These are phyloP conservation scores for Mactromeris polynyma DNA, from an alignment of 2,888 invertebrate species.

Conservation along the genomic window DNA sequence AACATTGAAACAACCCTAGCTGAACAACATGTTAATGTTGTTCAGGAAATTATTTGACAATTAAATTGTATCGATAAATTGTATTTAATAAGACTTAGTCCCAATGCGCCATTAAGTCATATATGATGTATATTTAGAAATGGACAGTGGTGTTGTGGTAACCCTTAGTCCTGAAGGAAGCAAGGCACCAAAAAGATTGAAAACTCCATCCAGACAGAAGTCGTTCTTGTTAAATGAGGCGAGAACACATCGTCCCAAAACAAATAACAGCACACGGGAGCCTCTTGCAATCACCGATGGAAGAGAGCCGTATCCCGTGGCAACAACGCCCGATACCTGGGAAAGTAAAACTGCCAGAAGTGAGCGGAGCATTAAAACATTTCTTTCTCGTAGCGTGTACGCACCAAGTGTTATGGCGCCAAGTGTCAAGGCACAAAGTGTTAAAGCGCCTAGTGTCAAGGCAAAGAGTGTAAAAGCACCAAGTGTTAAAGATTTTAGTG, in stretches of 20 bases:
- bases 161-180: constrained; percentile 50
- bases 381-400: constrained; percentile 20
- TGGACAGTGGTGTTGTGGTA: constrained; percentile 51
- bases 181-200: constrained; percentile 26
- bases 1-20: no score
- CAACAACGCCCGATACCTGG: neutral
- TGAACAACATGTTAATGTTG: no score
- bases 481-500: constrained; percentile 31
- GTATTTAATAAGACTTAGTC: no score
- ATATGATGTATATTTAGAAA: constrained; percentile 35
- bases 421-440: neutral
- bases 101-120: no score
- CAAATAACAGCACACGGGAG: constrained; percentile 36
- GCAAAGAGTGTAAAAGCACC: constrained; percentile 22
- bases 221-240: neutral
- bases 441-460: constrained; percentile 11
- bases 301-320: constrained; percentile 1
- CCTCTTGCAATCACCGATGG: constrained; percentile 50
- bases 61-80: no score
- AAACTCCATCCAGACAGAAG: neutral
- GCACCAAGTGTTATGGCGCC: constrained; percentile 35
- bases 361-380: constrained; percentile 26
- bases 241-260: constrained; percentile 29
- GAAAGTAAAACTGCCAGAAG: constrained; percentile 14
- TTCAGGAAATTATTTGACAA: no score